Base-by-base conservation (phyloP, 2,797 vertebrate genomes). In the Coreius guichenoti region DNA sequence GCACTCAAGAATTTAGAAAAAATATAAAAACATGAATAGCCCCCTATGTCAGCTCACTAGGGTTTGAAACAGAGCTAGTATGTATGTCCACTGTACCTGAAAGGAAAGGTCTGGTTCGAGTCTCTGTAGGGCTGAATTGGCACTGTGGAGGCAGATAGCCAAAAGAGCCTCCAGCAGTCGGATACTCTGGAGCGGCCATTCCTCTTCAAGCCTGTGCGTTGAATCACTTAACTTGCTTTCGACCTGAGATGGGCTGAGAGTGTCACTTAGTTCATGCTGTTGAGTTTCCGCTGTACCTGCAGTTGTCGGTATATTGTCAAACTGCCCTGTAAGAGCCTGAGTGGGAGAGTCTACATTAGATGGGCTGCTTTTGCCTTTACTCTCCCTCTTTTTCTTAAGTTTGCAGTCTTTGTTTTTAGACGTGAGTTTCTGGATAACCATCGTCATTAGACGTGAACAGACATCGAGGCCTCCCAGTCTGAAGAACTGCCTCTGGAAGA, bases 401-500 rank as follows among this genome's bases (percentile, higher is more conserved):
- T 94, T 95, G 33, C 93, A 91, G 23, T 95, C 93, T 77, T 93
- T 95, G 85, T 83, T 91, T 89, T 93, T 94, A 68, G 90, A 93
- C 11, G 95, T 93, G 63, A 99, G 94, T 33, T 95, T 96, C 90
- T 97, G 95, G 86, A 99, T 98, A 68, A 99, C 95, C 95, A 99
- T 95, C 76, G 94, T 93, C 90, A 98, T 93, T 85, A 99, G 95
- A 13, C 94, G 96, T 86, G 95, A 92, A 92, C 98, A 99, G 5
- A 96, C 95, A 54, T 95, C 96, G 92, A 99, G 94, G 26, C 98
- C 98, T 68, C 98, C 97, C 17, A 99, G 94, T 84, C 95, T 95
- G 80, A 96, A 95, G 91, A 99, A 98, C 90, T 99, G 98, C 85
- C 96, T 96, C 93, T 97, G 98, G 91, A 99, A 99, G 87, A 96